A percentile compares a stretch with the other conserved stretches of the same genome.
Evolutionary conservation across 2,797 vertebrate genomes (phyloP).

Genomic region (Aeoliscus strigatus): DNA sequence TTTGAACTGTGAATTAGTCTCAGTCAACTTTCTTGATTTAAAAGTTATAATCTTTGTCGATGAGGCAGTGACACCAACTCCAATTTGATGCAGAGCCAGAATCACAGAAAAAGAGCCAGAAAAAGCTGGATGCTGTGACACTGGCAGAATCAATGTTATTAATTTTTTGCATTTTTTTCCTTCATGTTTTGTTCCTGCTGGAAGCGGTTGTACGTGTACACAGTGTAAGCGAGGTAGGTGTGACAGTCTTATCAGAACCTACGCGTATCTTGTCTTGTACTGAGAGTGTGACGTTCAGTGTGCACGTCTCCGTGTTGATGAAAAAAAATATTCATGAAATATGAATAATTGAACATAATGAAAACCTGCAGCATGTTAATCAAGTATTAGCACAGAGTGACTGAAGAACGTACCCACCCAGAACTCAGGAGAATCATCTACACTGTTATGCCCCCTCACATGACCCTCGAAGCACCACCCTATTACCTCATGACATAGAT

Average conservation of each 20-base stretch:
- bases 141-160: too few species aligned
- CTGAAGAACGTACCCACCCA: background rate
- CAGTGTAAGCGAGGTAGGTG: background rate
- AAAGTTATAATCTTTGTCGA: conserved; percentile 46
- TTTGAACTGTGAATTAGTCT: conserved; percentile 34
- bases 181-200: conserved; percentile 7
- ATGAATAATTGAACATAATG: too few species aligned
- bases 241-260: conserved; percentile 1
- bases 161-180: too few species aligned
- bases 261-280: too few species aligned
- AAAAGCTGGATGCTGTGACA: conserved; percentile 18
- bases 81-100: conserved; percentile 42
- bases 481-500: conserved; percentile 13
- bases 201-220: background rate
- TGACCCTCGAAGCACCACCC: conserved; percentile 13
- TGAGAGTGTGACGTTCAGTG: background rate
- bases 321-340: background rate
- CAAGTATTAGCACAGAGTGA: too few species aligned
- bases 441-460: background rate
- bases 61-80: conserved; percentile 33
- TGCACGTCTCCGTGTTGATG: background rate
- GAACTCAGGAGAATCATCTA: background rate
- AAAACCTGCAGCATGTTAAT: background rate
- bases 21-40: conserved; percentile 29
- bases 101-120: conserved; percentile 42